These are phyloP conservation scores for Mixornis gularis DNA, from an alignment of 2,113 vertebrate species.

Conservation along the genomic window DNA sequence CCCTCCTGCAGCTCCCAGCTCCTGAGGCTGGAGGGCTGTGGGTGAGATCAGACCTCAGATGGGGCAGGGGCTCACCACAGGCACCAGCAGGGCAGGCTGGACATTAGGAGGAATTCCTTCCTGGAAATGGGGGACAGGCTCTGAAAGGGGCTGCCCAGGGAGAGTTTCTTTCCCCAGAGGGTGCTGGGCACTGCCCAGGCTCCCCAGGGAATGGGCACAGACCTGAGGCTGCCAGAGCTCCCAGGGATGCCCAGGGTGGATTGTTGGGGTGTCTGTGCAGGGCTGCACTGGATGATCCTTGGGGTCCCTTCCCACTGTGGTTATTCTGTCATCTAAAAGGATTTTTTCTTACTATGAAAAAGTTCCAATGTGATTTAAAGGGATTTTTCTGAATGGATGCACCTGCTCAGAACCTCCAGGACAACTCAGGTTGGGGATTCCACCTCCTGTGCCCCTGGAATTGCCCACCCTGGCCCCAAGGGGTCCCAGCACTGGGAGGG, in stretches of 20 bases:
- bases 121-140: not conserved
- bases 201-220: not conserved
- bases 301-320: rapidly evolving
- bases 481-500: not conserved
- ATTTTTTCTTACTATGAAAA: not conserved
- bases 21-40: not conserved
- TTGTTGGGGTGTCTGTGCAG: not conserved
- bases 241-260: not conserved
- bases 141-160: not conserved
- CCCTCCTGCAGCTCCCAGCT: not conserved
- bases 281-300: rapidly evolving
- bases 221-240: not conserved
- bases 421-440: not conserved
- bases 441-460: rapidly evolving
- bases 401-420: not conserved
- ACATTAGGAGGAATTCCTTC: not conserved
- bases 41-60: not conserved
- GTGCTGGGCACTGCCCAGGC: not conserved
- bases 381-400: not conserved
- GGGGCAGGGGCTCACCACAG: not conserved
- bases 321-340: not conserved
- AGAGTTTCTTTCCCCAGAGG: not conserved
- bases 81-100: not conserved
- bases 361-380: not conserved
- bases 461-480: not conserved